Conservation (phyloP, 2,113 vertebrate genomes). For the Tragulus kanchil region DNA sequence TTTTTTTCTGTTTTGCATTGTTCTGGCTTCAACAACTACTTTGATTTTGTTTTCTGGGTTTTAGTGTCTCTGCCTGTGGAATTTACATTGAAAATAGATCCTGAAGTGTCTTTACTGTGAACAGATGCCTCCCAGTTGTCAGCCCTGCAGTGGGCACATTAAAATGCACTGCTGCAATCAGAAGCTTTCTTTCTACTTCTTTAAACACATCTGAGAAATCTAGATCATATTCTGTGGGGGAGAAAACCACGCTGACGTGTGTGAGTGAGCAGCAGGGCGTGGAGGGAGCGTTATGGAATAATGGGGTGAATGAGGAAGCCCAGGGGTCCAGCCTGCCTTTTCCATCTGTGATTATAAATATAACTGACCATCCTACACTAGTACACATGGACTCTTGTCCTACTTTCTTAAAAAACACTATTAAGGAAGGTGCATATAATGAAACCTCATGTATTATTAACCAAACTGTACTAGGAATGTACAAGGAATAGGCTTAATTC, state of each 20-base stretch:
- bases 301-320: background rate
- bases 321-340: background rate
- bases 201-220: background rate
- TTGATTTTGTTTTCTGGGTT: background rate
- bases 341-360: background rate
- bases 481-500: slow-evolving; percentile 88
- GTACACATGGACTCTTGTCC: slow-evolving; percentile 51
- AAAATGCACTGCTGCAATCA: background rate
- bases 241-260: rapidly evolving
- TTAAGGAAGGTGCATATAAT: slow-evolving; percentile 81
- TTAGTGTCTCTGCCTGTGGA: background rate
- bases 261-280: rapidly evolving
- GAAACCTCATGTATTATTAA: slow-evolving; percentile 86
- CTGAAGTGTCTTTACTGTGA: background rate
- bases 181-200: background rate
- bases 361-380: background rate
- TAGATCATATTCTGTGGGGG: background rate
- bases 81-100: background rate
- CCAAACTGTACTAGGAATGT: slow-evolving; percentile 84
- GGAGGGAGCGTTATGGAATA: rapidly evolving
- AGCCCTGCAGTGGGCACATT: background rate
- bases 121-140: background rate
- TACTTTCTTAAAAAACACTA: slow-evolving; percentile 78
- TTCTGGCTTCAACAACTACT: background rate
- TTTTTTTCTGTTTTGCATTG: background rate